Evolutionary conservation across 2,113 vertebrate genomes (phyloP).

Genomic region (Thunnus maccoyii): DNA sequence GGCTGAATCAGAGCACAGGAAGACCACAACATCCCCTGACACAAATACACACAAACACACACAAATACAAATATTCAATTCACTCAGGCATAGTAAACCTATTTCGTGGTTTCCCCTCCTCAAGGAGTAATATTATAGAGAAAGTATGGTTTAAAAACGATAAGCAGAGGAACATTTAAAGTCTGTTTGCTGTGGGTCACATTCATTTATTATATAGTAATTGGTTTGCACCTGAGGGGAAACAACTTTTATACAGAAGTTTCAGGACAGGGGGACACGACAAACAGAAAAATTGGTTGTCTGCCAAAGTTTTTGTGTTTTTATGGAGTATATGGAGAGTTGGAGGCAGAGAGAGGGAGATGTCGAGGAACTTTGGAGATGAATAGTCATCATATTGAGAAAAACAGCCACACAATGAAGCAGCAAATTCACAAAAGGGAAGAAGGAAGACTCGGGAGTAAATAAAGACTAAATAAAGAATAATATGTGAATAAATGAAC

Average conservation of each 20-base stretch:
- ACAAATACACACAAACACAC: neutral
- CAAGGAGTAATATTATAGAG: neutral
- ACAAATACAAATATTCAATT: neutral
- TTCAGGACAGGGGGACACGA: neutral
- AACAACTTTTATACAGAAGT: neutral
- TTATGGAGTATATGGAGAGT: neutral
- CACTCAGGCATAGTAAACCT: constrained; percentile 7
- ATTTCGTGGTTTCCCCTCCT: neutral
- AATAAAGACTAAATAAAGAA: constrained; percentile 10
- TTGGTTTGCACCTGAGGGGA: too few species aligned
- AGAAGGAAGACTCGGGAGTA: neutral
- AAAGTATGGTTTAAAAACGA: too few species aligned
- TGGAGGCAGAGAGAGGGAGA: neutral
- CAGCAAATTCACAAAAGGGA: neutral
- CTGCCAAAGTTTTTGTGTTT: neutral
- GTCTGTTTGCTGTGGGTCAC: too few species aligned
- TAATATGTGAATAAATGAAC: neutral
- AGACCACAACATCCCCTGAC: constrained; percentile 8
- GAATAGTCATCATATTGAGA: neutral
- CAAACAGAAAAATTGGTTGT: too few species aligned
- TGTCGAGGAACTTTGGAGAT: neutral
- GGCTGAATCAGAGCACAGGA: constrained; percentile 32
- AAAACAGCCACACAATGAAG: neutral
- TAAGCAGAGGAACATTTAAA: too few species aligned
- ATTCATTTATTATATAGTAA: too few species aligned